Conservation (phyloP, 1,140 invertebrate species). For the Neocloeon triangulifer region DNA sequence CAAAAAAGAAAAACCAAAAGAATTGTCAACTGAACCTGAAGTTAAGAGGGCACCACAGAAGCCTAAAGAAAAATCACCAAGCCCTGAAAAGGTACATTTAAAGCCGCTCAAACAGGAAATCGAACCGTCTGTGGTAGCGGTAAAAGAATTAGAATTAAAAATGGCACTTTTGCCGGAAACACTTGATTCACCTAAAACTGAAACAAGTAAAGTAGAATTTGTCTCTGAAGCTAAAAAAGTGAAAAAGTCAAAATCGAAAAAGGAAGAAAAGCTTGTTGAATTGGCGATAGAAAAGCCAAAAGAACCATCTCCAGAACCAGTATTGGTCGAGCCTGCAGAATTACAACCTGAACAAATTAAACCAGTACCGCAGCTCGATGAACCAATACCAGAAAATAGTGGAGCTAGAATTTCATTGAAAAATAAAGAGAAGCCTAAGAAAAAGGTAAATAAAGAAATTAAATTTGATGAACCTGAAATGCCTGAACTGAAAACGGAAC, state of each 20-base stretch:
- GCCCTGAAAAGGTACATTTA: constrained; percentile 2
- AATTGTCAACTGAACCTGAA: not conserved
- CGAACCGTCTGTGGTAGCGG: constrained; percentile 5
- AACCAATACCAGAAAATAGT: too few relatives aligned
- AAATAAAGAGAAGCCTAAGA: constrained; percentile 6
- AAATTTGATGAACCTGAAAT: too few relatives aligned
- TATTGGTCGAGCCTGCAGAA: too few relatives aligned
- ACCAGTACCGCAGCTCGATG: not conserved
- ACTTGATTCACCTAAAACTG: constrained; percentile 3
- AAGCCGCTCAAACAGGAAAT: constrained; percentile 6
- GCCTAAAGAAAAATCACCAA: constrained; percentile 5
- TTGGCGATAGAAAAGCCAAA: constrained; percentile 5
- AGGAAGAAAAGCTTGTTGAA: constrained; percentile 3
- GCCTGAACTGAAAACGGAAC: too few relatives aligned
- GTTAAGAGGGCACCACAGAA: not conserved
- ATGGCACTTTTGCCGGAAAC: constrained; percentile 6
- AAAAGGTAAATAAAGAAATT: too few relatives aligned
- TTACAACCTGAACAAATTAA: constrained; percentile 5
- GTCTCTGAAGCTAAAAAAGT: constrained; percentile 4
- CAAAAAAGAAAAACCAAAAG: constrained; percentile 5
- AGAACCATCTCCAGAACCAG: constrained; percentile 4
- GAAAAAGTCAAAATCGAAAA: constrained; percentile 8
- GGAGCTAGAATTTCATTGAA: too few relatives aligned
- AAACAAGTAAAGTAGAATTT: constrained; percentile 16
- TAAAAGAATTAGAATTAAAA: constrained; percentile 12